These are phyloP conservation scores for Perizoma flavofasciatum DNA, from an alignment of 2,888 invertebrate species.

Conservation along the genomic window DNA sequence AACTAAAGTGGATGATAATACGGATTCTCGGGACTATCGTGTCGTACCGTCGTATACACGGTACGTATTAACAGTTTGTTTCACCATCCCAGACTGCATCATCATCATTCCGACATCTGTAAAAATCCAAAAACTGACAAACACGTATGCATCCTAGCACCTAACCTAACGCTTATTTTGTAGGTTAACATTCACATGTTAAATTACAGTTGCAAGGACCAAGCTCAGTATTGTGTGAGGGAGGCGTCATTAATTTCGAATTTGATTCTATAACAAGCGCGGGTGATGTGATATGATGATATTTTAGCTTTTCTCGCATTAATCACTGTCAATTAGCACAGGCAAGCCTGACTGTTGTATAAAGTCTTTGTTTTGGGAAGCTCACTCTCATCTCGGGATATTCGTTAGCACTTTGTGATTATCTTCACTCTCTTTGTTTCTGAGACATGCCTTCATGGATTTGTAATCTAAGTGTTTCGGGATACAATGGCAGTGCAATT, in stretches of 20 bases:
- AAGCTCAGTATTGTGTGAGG: constrained; percentile 45
- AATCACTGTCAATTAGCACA: constrained; percentile 76
- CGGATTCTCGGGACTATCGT: constrained; percentile 68
- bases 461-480: constrained; percentile 72
- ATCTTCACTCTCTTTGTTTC: constrained; percentile 71
- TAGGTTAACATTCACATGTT: constrained; percentile 49
- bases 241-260: constrained; percentile 39
- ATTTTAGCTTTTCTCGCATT: constrained; percentile 59
- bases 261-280: constrained; percentile 66
- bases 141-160: constrained; percentile 70
- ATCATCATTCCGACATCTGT: constrained; percentile 98
- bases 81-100: constrained; percentile 98
- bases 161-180: constrained; percentile 41
- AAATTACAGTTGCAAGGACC: constrained; percentile 54
- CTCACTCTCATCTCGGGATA: constrained; percentile 68
- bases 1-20: constrained; percentile 78
- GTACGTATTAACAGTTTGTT: constrained; percentile 92
- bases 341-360: constrained; percentile 77
- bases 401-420: constrained; percentile 61
- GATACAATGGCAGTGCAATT: constrained; percentile 75
- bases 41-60: constrained; percentile 93
- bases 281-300: constrained; percentile 70
- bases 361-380: constrained; percentile 75
- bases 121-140: constrained; percentile 87
- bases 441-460: constrained; percentile 84